Base-by-base conservation (phyloP, 2,113 vertebrate species). In the Acanthisitta chloris region DNA sequence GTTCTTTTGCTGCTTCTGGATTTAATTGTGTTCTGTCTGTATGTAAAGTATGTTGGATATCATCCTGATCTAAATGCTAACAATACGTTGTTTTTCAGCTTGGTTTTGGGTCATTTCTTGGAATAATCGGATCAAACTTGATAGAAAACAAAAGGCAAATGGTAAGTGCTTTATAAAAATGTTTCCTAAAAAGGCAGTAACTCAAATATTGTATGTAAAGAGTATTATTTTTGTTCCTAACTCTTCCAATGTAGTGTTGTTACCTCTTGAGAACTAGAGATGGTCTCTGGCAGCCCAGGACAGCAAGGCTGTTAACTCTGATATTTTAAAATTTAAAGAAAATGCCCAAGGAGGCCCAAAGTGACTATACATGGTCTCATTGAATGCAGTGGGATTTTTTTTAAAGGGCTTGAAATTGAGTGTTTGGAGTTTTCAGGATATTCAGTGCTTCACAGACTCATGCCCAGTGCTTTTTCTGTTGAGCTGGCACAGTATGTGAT, bases 141-240 rank as follows among this genome's bases (percentile, higher is more conserved):
- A 98, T 99, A 96, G 99, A 99, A 93, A 99, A 99, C 98, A 99
- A 99, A 98, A 98, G 99, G 95, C 99, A 99, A 97, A 99, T 99
- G 99, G 99, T 99, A 98, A 99, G 98, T 98, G 94, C 69, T 74
- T 76, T 34, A 26, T 77, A 45, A 85, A 86, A 90, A 18, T 19
- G 26, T 62, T 13, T 19, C 24, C 6, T 0, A 42, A 45, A 73
- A 58, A 81, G 5, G 28, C 13, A 54, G 4, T 54, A 49, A 33
- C 38, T 80, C 36, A 61, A 18, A 69, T 73, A 57, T 61, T 66
- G 14, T 52, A 17, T 82, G n/a, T 73, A 73, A 87, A 90, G 38
- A 66, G 14, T 52, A 14, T 42, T 94, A 23, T 6, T 79, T 77
- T 33, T 33, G 6, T 82, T 77, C 57, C 54, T 86, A 48, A 38